A percentile compares a stretch with the other conserved stretches of the same genome.
These are phyloP conservation scores for Menidia menidia DNA, from an alignment of 2,797 vertebrate genomes.

Conservation along the genomic window DNA sequence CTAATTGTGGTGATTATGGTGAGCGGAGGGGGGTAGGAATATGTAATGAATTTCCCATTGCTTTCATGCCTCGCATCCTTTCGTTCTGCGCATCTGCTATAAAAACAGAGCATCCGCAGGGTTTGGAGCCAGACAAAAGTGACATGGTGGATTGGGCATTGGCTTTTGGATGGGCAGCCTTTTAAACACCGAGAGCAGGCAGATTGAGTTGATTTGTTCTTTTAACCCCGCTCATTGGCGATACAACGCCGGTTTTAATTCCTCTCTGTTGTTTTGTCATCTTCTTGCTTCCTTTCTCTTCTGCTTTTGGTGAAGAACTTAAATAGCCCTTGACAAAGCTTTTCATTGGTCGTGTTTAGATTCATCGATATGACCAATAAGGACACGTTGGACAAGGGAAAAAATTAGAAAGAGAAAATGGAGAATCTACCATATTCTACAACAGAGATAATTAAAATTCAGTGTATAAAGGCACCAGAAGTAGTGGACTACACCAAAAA, in stretches of 20 bases:
- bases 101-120: slow-evolving; percentile 76
- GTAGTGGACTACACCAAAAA: neutral
- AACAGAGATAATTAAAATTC: neutral
- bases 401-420: neutral
- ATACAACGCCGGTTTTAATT: slow-evolving; percentile 50
- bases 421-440: neutral
- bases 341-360: slow-evolving; percentile 23
- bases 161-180: slow-evolving; percentile 65
- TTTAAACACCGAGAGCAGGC: slow-evolving; percentile 62
- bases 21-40: slow-evolving; percentile 82
- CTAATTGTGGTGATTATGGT: slow-evolving; percentile 86
- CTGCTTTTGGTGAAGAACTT: slow-evolving; percentile 23
- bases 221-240: slow-evolving; percentile 41
- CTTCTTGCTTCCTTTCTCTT: slow-evolving; percentile 23
- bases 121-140: slow-evolving; percentile 75
- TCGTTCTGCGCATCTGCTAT: slow-evolving; percentile 77
- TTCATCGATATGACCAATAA: neutral
- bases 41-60: slow-evolving; percentile 84
- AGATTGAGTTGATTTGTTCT: slow-evolving; percentile 71
- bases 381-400: neutral
- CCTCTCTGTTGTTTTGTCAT: slow-evolving; percentile 27
- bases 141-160: slow-evolving; percentile 65
- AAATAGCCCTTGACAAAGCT: slow-evolving; percentile 15
- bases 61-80: slow-evolving; percentile 81
- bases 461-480: neutral